These are phyloP conservation scores for Chelmon rostratus DNA, from an alignment of 2,797 vertebrate species.

Conservation along the genomic window DNA sequence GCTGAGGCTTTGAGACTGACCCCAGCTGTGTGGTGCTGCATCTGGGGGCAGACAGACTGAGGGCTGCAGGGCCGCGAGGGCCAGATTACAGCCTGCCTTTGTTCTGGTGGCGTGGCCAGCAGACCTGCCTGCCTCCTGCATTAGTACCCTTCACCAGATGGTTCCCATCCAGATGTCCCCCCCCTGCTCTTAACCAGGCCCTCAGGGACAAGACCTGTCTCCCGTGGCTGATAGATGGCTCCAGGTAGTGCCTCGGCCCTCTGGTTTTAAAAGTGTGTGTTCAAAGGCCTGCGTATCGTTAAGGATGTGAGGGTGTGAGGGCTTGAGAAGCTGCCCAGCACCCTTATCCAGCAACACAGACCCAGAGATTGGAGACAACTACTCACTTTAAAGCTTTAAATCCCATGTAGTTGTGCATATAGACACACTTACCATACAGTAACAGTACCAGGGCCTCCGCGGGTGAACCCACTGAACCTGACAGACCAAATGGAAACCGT, in stretches of 20 bases:
- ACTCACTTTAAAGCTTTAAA: constrained; percentile 46
- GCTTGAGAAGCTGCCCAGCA: constrained; percentile 34
- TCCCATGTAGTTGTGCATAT: constrained; percentile 17
- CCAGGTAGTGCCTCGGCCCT: constrained; percentile 65
- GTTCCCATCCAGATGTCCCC: constrained; percentile 74
- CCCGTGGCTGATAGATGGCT: constrained; percentile 76
- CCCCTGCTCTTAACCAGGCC: constrained; percentile 63
- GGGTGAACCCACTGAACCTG: constrained; percentile 57
- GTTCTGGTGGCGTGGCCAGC: constrained; percentile 64
- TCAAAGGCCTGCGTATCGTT: constrained; percentile 55
- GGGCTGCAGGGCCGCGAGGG: constrained; percentile 19
- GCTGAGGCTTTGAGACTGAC: constrained; percentile 36
- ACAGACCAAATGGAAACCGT: constrained; percentile 32
- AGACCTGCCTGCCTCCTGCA: constrained; percentile 57
- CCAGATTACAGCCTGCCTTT: constrained; percentile 67
- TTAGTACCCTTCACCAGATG: constrained; percentile 70
- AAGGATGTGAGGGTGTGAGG: constrained; percentile 17
- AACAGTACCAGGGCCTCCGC: constrained; percentile 9
- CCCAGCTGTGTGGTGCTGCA: constrained; percentile 55
- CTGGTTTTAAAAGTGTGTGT: constrained; percentile 47
- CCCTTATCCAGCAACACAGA: constrained; percentile 25
- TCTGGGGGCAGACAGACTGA: constrained; percentile 37
- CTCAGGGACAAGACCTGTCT: constrained; percentile 71
- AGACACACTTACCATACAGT: constrained; percentile 42
- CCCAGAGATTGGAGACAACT: constrained; percentile 19